A percentile compares a stretch with the other conserved stretches of the same genome.
phyloP scores from a whole-genome alignment of 2,888 invertebrate genomes.

The Oscheius sp. region DNA sequence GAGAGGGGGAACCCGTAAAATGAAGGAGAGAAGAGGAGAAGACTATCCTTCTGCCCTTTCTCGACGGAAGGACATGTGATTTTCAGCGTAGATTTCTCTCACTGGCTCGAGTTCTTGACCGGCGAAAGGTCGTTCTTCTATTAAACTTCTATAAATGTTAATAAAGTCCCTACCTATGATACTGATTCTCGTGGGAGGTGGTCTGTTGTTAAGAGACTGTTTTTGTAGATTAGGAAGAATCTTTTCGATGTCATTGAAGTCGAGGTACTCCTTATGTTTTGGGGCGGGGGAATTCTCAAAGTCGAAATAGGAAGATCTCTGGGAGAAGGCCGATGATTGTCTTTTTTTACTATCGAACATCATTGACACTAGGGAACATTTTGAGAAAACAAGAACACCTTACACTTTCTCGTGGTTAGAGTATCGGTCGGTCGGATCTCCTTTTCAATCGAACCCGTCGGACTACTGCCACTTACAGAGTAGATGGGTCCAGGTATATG shows the following conservation, averaged over 20 bases:
- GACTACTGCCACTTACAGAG: constrained; percentile 34
- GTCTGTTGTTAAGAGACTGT: neutral
- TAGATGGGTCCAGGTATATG: constrained; percentile 51
- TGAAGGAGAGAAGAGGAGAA: neutral
- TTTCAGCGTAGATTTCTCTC: constrained; percentile 31
- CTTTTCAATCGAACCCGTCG: constrained; percentile 37
- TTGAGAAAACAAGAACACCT: neutral
- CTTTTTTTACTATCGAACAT: constrained; percentile 50
- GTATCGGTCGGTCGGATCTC: constrained; percentile 43
- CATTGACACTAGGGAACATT: constrained; percentile 50
- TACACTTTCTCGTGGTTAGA: constrained; percentile 47
- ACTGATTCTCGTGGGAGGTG: constrained; percentile 21
- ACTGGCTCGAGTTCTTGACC: constrained; percentile 31
- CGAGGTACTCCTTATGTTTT: constrained; percentile 53
- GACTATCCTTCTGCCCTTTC: constrained; percentile 13
- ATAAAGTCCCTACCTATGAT: constrained; percentile 18
- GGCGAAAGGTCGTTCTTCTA: constrained; percentile 30
- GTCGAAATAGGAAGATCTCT: constrained; percentile 45
- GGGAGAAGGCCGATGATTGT: constrained; percentile 45
- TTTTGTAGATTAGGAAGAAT: constrained; percentile 39
- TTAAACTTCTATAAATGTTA: neutral
- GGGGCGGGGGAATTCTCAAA: constrained; percentile 53
- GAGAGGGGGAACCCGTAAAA: constrained; percentile 18
- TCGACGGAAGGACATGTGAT: constrained; percentile 31
- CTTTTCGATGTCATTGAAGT: constrained; percentile 52